Conservation (phyloP, 2,888 invertebrate species). For the Conomelus anceps region DNA sequence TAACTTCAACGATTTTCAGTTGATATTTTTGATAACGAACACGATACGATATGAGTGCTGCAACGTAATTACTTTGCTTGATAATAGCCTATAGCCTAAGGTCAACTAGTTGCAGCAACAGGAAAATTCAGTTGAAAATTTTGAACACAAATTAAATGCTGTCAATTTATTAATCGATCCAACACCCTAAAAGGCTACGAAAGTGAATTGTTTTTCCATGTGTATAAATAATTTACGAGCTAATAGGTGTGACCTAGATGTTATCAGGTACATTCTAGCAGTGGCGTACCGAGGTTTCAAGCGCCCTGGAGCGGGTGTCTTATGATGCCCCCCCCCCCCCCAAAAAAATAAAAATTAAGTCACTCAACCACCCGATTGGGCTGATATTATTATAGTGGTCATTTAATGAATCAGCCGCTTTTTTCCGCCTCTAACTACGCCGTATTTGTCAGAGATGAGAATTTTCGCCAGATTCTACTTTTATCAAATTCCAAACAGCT, state of each 20-base stretch:
- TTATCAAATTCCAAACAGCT: too few species aligned
- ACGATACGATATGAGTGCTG: background rate
- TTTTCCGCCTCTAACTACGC: too few species aligned
- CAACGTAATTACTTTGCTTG: background rate
- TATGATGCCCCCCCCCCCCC: too few species aligned
- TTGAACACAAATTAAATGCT: background rate
- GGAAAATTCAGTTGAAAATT: background rate
- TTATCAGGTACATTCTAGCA: background rate
- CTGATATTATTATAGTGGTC: too few species aligned
- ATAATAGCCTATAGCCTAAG: too few species aligned
- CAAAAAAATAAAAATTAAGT: too few species aligned
- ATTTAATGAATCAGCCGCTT: too few species aligned
- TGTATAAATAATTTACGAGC: background rate
- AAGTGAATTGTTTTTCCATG: background rate
- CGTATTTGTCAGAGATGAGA: too few species aligned
- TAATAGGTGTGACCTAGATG: background rate
- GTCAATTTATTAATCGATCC: background rate
- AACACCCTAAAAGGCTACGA: background rate
- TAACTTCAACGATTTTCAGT: background rate
- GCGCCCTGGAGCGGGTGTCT: too few species aligned
- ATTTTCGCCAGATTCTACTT: too few species aligned
- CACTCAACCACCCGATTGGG: too few species aligned
- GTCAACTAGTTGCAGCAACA: background rate
- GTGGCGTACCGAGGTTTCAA: too few species aligned
- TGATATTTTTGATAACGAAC: background rate